Evolutionary conservation across 2,113 vertebrate genomes (phyloP).

Genomic region (Myiagra hebetior): DNA sequence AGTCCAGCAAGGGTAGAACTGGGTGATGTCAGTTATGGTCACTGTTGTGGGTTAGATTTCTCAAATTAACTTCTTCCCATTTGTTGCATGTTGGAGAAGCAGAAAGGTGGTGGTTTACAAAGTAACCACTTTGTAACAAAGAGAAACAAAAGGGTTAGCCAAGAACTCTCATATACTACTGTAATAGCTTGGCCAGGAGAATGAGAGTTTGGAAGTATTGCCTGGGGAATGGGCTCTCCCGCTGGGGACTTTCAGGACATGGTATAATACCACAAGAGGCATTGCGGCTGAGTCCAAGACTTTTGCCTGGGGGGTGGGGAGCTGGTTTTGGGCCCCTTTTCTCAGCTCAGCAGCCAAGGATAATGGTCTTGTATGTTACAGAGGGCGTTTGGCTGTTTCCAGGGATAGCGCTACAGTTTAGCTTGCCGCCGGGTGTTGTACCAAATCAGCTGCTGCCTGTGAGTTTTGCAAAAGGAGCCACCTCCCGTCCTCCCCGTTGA

Average conservation of each 20-base stretch:
- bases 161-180: not conserved
- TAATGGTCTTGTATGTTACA: accelerated
- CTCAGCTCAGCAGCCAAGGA: accelerated
- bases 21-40: no score
- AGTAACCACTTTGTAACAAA: no score
- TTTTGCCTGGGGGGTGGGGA: not conserved
- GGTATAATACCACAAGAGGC: not conserved
- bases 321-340: not conserved
- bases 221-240: not conserved
- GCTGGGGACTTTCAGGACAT: not conserved
- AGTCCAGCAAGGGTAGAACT: not conserved
- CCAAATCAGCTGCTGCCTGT: not conserved
- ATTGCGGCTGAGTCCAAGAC: accelerated
- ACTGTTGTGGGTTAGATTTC: not conserved
- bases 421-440: accelerated
- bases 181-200: not conserved
- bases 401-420: not conserved
- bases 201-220: not conserved
- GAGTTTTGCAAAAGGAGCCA: not conserved
- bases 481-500: not conserved
- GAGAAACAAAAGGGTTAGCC: not conserved
- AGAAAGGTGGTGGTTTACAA: not conserved
- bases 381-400: not conserved
- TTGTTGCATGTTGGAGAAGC: not conserved
- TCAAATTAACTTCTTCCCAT: not conserved